Base-by-base conservation (phyloP, 64 coral and sea anemone genomes). In the Stichodactyla helianthus region DNA sequence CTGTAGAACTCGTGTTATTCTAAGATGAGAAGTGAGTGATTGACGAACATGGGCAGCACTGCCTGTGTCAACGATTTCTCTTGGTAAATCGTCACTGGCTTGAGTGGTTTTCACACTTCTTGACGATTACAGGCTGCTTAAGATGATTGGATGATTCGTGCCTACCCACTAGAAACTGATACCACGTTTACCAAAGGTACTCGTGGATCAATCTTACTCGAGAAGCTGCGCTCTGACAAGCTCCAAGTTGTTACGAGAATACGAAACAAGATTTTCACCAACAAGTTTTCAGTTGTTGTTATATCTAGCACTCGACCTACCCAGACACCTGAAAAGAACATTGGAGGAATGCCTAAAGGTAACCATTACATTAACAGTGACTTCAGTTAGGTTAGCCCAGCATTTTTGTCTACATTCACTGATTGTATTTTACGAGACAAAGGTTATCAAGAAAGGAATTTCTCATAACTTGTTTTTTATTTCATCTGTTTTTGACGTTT, bases 21-120 rank as follows among this genome's bases (percentile, higher is more conserved):
- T 44, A 44, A 44, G 35, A 44, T 44, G 35, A 44, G 35, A 44
- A 44, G 35, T 44, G 35, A 44, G 35, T 44, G 35, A 44, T 7
- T 31, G 25, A 27, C 10, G 26, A 35, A 74, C 68, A 65, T n/a
- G 22, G 22, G 19, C 14, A 0, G 59, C 13, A 60, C 14, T 60
- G 59, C 18, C 62, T 65, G 62, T 74, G 68, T 74, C 68, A 74
- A 74, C 25, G n/a, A 74, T 74, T 28, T 74, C 68, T 27, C 26
- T 74, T 13, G 68, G 9, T 10, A 74, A 11, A 27, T 12, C 31
- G 25, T 74, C 68, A 74, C 23, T 74, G 7, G 7, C 23, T 74
- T 74, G 67, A 28, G n/a, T 71, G 25, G 22, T 35, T 74, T 74
- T 31, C 68, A 74, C 68, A 74, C 68, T 74, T 74, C 8, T 74